Evolutionary conservation across 1,140 invertebrate species (phyloP).

Genomic region (Drosophila tropicalis): DNA sequence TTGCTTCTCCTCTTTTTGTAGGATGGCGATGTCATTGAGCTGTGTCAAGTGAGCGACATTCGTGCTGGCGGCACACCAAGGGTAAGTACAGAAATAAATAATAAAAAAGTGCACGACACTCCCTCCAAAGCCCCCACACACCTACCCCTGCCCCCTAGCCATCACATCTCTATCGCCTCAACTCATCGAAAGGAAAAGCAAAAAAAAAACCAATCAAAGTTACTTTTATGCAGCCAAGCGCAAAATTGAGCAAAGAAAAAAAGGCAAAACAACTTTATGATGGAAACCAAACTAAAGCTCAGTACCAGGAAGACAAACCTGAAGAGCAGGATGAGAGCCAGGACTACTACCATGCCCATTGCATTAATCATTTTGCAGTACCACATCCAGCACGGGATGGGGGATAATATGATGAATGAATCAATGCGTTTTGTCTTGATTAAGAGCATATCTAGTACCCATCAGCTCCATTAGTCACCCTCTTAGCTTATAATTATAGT

Average conservation of each 20-base stretch:
- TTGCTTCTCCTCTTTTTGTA: conserved; percentile 83
- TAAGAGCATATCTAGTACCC: not conserved
- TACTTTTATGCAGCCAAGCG: conserved; percentile 12
- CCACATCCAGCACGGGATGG: not conserved
- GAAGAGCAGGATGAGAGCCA: not conserved
- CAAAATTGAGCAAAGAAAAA: conserved; percentile 11
- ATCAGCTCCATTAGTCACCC: not conserved
- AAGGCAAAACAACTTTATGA: conserved; percentile 14
- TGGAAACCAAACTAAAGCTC: conserved; percentile 4
- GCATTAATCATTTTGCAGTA: conserved; percentile 7
- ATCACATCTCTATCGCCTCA: no score
- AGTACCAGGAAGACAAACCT: not conserved
- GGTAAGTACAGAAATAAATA: conserved; percentile 84
- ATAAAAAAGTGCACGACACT: not conserved
- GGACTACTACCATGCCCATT: not conserved
- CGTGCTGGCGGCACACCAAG: conserved; percentile 94
- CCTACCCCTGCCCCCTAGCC: no score
- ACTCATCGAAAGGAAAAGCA: conserved; percentile 2
- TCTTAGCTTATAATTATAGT: not conserved
- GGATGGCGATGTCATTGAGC: conserved; percentile 98
- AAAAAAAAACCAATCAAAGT: conserved; percentile 11
- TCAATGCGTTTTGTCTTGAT: conserved; percentile 9
- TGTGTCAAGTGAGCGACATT: conserved; percentile 98
- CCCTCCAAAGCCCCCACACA: not conserved
- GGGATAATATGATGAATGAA: conserved; percentile 1